phyloP scores from a whole-genome alignment of 2,888 invertebrate genomes.

The Trissolcus japonicus region DNA sequence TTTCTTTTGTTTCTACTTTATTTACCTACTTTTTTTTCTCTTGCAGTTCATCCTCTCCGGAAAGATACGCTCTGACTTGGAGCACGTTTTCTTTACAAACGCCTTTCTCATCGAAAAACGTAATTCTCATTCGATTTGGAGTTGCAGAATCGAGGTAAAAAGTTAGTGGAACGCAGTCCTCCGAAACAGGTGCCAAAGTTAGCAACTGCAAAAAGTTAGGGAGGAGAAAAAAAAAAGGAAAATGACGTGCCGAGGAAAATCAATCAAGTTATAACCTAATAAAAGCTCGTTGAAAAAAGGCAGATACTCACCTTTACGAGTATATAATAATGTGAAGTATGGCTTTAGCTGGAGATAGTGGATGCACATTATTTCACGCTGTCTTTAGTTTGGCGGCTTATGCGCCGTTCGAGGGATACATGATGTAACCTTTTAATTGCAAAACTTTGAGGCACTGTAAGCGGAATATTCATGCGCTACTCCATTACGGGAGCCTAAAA shows the following conservation, averaged over 20 bases:
- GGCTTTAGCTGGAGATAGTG: constrained; percentile 16
- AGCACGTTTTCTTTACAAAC: constrained; percentile 47
- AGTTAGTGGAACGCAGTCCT: constrained; percentile 43
- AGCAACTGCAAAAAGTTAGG: constrained; percentile 26
- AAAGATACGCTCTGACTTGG: constrained; percentile 24
- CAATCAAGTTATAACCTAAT: constrained; percentile 42
- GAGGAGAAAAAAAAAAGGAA: constrained; percentile 3
- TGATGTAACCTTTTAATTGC: constrained; percentile 41
- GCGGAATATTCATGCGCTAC: constrained; percentile 28
- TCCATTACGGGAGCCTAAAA: constrained; percentile 6
- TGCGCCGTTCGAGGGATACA: constrained; percentile 23
- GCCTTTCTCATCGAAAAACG: constrained; percentile 38
- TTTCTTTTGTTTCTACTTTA: constrained; percentile 31
- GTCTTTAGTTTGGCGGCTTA: constrained; percentile 19
- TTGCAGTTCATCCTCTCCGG: constrained; percentile 18
- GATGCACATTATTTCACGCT: constrained; percentile 29
- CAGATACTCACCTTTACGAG: background rate
- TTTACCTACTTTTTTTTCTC: constrained; percentile 10
- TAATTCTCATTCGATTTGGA: constrained; percentile 54
- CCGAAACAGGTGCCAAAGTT: constrained; percentile 46
- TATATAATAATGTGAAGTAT: background rate
- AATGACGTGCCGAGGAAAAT: constrained; percentile 36
- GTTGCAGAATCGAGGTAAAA: constrained; percentile 46
- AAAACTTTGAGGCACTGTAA: constrained; percentile 32
- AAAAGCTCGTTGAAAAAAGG: constrained; percentile 7